phyloP scores from a whole-genome alignment of 2,797 vertebrate species.

The Merluccius polli region DNA sequence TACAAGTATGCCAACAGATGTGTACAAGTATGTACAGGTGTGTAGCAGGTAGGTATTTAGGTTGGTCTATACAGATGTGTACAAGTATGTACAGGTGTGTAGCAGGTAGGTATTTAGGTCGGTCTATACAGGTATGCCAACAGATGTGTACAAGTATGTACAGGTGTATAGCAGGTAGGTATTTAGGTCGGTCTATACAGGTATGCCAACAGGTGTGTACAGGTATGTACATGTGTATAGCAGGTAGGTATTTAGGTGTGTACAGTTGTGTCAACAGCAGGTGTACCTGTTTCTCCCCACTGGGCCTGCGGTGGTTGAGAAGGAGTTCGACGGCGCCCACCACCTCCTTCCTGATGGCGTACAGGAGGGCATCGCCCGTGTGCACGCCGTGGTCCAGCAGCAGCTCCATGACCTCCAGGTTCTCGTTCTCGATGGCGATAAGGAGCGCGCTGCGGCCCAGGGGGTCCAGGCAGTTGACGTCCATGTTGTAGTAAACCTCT shows the following conservation, averaged over 20 bases:
- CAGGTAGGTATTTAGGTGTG: too few relatives aligned
- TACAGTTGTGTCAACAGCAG: too few relatives aligned
- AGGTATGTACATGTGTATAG: background rate
- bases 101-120: too few relatives aligned
- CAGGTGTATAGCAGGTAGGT: too few relatives aligned
- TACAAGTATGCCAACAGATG: too few relatives aligned
- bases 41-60: too few relatives aligned
- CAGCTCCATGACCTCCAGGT: constrained; percentile 95
- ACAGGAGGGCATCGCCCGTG: constrained; percentile 90
- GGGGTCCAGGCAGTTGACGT: constrained; percentile 95
- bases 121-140: too few relatives aligned
- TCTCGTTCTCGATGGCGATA: constrained; percentile 96
- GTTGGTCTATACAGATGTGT: too few relatives aligned
- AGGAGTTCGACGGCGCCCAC: constrained; percentile 95
- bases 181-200: too few relatives aligned
- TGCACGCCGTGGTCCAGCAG: constrained; percentile 87
- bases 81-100: background rate
- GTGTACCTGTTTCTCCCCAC: constrained; percentile 92
- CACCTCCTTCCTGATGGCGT: constrained; percentile 93
- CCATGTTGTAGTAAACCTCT: constrained; percentile 96
- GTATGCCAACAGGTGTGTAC: too few relatives aligned
- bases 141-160: background rate
- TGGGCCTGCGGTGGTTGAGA: constrained; percentile 85
- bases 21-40: background rate
- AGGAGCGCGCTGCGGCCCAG: constrained; percentile 90